A percentile compares a stretch with the other conserved stretches of the same genome.
Evolutionary conservation across 2,113 vertebrate species (phyloP).

Genomic region (Manacus vitellinus): DNA sequence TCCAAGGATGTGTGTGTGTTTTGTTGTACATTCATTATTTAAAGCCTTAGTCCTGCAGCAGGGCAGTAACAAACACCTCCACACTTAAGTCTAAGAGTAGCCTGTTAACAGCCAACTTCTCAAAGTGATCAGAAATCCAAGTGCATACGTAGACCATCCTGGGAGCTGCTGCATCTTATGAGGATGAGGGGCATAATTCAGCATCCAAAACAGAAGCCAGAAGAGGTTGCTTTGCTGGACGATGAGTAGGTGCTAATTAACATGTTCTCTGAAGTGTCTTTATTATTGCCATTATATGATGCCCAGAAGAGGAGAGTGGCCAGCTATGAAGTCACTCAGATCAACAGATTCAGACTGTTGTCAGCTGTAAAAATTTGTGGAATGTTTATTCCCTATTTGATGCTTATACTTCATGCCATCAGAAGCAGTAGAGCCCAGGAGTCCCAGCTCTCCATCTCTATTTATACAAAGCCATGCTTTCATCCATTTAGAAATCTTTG

Average conservation of each 20-base stretch:
- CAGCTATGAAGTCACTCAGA: background rate
- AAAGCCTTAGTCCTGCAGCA: background rate
- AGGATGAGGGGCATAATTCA: background rate
- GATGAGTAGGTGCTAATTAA: background rate
- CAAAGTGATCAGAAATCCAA: background rate
- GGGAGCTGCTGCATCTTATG: background rate
- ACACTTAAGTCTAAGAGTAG: background rate
- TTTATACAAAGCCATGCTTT: background rate
- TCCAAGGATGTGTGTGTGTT: background rate
- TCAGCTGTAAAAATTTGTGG: background rate
- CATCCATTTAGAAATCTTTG: background rate
- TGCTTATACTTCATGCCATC: background rate
- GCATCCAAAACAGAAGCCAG: background rate
- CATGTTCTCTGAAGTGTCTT: background rate
- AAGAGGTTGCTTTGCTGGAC: background rate
- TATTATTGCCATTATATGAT: background rate
- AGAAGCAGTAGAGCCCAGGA: background rate
- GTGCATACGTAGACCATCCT: fast-evolving
- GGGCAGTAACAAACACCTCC: background rate
- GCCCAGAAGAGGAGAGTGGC: background rate
- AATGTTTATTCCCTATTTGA: background rate
- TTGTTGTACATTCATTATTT: background rate
- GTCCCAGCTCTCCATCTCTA: background rate
- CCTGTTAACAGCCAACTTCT: background rate
- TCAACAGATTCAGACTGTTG: background rate